Percentiles rank a stretch among this genome's conserved stretches.
These are phyloP conservation scores for Cynopterus brachyotis DNA, from an alignment of 2,113 vertebrate genomes.

Conservation along the genomic window DNA sequence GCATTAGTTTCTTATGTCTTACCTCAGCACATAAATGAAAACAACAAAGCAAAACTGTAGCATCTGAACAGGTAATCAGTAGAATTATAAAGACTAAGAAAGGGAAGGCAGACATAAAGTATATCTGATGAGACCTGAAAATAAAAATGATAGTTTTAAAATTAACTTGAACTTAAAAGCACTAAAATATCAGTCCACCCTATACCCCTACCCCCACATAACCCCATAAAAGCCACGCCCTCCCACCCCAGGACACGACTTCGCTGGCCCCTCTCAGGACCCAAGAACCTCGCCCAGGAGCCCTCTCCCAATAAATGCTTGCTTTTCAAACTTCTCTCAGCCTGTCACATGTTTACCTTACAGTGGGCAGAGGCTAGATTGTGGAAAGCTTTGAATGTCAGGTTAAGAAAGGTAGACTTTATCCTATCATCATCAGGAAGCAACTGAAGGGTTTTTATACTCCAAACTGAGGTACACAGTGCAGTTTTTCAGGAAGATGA, in stretches of 20 bases:
- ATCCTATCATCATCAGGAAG: neutral
- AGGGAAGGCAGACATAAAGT: slow-evolving; percentile 95
- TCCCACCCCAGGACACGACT: no score
- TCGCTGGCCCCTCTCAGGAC: no score
- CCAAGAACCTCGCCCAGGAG: no score
- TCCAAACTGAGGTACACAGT: neutral
- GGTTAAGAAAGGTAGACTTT: neutral
- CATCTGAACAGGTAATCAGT: slow-evolving; percentile 93
- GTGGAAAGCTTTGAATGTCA: neutral
- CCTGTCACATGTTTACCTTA: no score
- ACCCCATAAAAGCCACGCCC: no score
- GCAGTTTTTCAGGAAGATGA: neutral
- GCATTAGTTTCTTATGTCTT: slow-evolving; percentile 2
- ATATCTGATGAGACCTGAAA: slow-evolving; percentile 95
- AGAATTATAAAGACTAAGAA: slow-evolving; percentile 95
- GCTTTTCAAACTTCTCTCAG: no score
- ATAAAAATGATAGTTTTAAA: slow-evolving; percentile 40
- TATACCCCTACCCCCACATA: no score
- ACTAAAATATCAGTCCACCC: neutral
- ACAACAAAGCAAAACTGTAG: slow-evolving; percentile 93
- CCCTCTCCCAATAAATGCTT: no score
- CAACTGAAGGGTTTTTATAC: neutral
- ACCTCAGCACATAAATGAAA: slow-evolving; percentile 95
- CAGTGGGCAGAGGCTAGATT: neutral
- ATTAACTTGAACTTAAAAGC: neutral